Conservation (phyloP, 2,113 vertebrate species). For the Oncorhynchus mykiss region DNA sequence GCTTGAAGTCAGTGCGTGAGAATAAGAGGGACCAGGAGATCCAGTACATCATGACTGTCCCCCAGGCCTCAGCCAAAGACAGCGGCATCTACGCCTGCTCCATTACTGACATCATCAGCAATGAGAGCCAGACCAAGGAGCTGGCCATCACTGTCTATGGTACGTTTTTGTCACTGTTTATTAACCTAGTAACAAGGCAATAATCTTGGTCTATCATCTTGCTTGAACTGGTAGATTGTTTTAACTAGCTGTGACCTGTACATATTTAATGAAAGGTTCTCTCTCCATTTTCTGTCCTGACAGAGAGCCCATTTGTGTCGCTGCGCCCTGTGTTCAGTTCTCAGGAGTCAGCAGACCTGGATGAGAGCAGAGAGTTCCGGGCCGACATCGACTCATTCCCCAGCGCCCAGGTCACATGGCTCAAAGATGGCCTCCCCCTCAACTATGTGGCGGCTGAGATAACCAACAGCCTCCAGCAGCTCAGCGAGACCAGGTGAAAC, state of each 20-base stretch:
- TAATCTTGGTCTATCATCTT: too few species aligned
- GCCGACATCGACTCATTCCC: conserved; percentile 86
- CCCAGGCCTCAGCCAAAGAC: conserved; percentile 86
- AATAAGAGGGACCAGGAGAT: conserved; percentile 71
- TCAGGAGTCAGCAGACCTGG: conserved; percentile 84
- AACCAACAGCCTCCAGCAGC: conserved; percentile 75
- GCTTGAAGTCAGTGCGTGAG: conserved; percentile 65
- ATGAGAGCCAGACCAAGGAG: conserved; percentile 82
- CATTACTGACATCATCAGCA: conserved; percentile 83
- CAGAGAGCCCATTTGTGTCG: conserved; percentile 85
- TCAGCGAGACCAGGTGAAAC: conserved; percentile 86
- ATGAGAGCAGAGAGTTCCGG: conserved; percentile 85
- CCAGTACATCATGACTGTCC: conserved; percentile 85
- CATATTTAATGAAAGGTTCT: too few species aligned
- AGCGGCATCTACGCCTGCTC: conserved; percentile 91
- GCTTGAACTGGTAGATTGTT: too few species aligned
- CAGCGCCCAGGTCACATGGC: conserved; percentile 82
- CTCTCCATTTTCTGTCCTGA: conserved; percentile 25
- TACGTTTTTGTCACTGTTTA: conserved; percentile 47
- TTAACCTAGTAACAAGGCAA: too few species aligned
- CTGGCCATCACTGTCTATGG: conserved; percentile 86
- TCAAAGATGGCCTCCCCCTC: conserved; percentile 86
- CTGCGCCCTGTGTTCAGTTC: conserved; percentile 77
- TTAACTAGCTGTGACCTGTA: too few species aligned
- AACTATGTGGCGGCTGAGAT: conserved; percentile 89